These are phyloP conservation scores for Nestor notabilis DNA, from an alignment of 2,113 vertebrate species.

Conservation along the genomic window DNA sequence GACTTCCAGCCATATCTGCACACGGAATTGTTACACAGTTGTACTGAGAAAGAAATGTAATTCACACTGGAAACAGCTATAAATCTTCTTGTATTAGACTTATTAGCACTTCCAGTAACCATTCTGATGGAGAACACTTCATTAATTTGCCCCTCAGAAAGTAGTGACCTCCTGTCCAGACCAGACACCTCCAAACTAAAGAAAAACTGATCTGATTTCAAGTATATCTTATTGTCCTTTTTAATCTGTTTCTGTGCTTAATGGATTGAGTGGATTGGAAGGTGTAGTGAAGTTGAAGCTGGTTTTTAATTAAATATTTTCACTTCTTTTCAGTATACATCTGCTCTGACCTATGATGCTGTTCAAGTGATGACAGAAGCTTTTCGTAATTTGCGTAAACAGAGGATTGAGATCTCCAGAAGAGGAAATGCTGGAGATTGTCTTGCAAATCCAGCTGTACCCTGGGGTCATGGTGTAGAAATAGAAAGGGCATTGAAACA, in stretches of 20 bases:
- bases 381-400: slow-evolving; percentile 93
- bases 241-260: background rate
- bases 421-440: slow-evolving; percentile 96
- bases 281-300: background rate
- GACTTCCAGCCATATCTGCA: background rate
- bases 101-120: background rate
- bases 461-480: slow-evolving; percentile 97
- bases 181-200: background rate
- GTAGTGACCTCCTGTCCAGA: background rate
- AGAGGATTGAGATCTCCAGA: slow-evolving; percentile 93
- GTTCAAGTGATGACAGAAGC: slow-evolving; percentile 99
- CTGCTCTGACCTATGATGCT: slow-evolving; percentile 95
- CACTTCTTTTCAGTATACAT: slow-evolving; percentile 88
- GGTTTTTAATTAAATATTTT: background rate
- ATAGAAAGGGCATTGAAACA: slow-evolving; percentile 97
- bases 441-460: slow-evolving; percentile 96
- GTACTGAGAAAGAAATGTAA: background rate
- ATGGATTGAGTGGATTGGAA: background rate
- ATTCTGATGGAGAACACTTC: background rate
- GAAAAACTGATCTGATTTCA: background rate
- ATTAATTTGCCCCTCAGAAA: background rate
- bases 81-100: background rate
- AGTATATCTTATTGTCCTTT: background rate
- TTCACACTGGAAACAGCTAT: background rate
- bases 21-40: background rate